Percentiles rank a stretch among this genome's conserved stretches.
Conservation (phyloP, 2,797 vertebrate species). For the Bradypus variegatus region DNA sequence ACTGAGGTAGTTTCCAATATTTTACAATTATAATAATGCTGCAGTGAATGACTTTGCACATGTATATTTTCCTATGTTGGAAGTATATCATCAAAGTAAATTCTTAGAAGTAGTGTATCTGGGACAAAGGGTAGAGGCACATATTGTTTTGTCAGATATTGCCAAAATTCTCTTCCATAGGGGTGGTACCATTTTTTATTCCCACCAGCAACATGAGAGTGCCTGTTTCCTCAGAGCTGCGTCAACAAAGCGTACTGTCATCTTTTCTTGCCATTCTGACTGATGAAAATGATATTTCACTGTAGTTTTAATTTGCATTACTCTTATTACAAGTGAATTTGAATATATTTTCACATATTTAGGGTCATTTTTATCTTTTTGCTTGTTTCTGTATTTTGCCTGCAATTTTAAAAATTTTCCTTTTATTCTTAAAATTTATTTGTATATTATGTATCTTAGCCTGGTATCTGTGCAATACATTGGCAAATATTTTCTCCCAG, state of each 20-base stretch:
- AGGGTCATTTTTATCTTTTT: background rate
- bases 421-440: background rate
- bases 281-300: background rate
- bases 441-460: background rate
- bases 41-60: background rate
- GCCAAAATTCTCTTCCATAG: background rate
- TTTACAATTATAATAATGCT: background rate
- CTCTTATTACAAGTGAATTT: background rate
- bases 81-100: background rate
- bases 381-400: background rate
- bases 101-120: conserved; percentile 2
- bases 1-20: background rate
- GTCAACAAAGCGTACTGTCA: background rate
- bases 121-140: background rate
- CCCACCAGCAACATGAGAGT: background rate
- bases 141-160: background rate
- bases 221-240: background rate
- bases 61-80: background rate
- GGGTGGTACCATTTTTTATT: background rate
- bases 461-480: background rate
- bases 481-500: background rate
- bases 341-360: background rate
- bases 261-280: background rate
- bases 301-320: background rate
- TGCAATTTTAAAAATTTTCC: no score